Conservation (phyloP, 1,140 invertebrate genomes). For the Pseudomyrmex pallidus region DNA sequence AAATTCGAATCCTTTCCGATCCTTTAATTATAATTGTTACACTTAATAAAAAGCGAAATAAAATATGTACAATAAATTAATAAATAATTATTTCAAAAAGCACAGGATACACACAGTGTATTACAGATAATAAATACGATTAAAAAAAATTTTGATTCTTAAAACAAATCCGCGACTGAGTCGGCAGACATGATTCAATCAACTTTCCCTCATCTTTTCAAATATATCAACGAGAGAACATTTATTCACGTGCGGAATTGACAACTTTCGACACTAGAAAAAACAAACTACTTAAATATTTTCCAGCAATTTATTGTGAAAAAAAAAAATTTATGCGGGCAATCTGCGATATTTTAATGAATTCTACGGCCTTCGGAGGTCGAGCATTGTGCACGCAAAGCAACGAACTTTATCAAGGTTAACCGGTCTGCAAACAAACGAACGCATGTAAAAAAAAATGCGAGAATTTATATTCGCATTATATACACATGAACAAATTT, state of each 20-base stretch:
- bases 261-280: constrained; percentile 1
- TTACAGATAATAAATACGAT: neutral
- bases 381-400: constrained; percentile 63
- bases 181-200: neutral
- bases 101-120: neutral
- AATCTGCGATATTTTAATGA: constrained; percentile 58
- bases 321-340: constrained; percentile 60
- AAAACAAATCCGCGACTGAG: neutral
- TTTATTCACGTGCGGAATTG: constrained; percentile 6
- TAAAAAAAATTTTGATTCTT: constrained; percentile 8
- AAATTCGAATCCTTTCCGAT: neutral
- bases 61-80: neutral
- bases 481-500: neutral
- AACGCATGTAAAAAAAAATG: neutral
- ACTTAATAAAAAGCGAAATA: no score
- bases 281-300: neutral
- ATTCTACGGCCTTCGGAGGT: constrained; percentile 68
- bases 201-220: neutral
- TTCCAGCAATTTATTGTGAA: constrained; percentile 22
- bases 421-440: constrained; percentile 32
- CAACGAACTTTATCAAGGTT: constrained; percentile 71
- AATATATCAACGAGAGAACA: neutral
- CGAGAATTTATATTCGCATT: constrained; percentile 11
- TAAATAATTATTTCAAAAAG: constrained; percentile 8
- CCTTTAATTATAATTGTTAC: neutral